Conservation (phyloP, 2,797 vertebrate genomes). For the Antrozous pallidus region DNA sequence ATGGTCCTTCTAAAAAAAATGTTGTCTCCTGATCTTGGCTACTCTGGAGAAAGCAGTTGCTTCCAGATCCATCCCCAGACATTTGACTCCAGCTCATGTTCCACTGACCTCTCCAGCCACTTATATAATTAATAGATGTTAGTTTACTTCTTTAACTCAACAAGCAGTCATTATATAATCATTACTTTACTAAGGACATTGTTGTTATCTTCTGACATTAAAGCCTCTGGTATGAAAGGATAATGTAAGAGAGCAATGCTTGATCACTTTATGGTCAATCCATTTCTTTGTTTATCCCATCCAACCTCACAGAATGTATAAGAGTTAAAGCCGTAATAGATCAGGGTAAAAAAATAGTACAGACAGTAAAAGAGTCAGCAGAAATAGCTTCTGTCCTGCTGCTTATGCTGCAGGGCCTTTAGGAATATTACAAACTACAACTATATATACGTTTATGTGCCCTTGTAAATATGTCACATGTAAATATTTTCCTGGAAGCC, state of each 20-base stretch:
- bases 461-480: slow-evolving; percentile 72
- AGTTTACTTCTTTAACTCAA: neutral
- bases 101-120: neutral
- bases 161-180: neutral
- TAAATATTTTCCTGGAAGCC: slow-evolving; percentile 72
- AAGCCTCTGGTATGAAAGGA: neutral
- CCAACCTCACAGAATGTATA: neutral
- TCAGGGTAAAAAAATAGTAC: slow-evolving; percentile 5
- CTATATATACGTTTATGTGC: slow-evolving; percentile 58
- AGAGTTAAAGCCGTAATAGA: slow-evolving; percentile 57
- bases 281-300: neutral
- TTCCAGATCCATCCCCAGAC: neutral
- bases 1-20: neutral
- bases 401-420: slow-evolving; percentile 48
- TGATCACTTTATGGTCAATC: neutral
- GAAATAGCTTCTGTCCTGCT: slow-evolving; percentile 57
- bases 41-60: neutral
- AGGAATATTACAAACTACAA: slow-evolving; percentile 68
- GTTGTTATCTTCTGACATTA: neutral
- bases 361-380: slow-evolving; percentile 35
- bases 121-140: neutral
- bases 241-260: neutral
- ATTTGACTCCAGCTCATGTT: neutral
- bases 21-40: neutral
- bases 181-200: neutral